These are phyloP conservation scores for Falco biarmicus DNA, from an alignment of 2,797 vertebrate species.

Conservation along the genomic window DNA sequence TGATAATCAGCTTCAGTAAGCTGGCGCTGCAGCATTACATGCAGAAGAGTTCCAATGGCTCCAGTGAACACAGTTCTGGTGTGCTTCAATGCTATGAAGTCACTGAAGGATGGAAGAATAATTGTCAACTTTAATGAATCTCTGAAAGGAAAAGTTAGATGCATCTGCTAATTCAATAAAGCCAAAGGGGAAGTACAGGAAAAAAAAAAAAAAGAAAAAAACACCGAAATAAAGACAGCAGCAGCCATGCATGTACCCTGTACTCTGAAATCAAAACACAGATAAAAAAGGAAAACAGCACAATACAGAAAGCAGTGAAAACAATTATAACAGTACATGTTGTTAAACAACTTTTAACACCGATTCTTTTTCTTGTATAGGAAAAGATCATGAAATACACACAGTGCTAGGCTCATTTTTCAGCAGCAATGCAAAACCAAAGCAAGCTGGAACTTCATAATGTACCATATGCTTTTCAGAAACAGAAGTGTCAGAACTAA, in stretches of 20 bases:
- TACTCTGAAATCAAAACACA: background rate
- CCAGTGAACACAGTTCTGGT: background rate
- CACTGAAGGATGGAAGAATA: constrained; percentile 38
- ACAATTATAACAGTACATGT: background rate
- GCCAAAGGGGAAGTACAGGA: background rate
- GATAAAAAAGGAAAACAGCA: background rate
- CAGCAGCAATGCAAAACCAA: constrained; percentile 15
- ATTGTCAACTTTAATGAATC: background rate
- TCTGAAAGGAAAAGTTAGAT: background rate
- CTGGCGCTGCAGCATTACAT: background rate
- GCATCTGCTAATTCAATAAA: background rate
- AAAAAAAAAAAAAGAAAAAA: too few species aligned
- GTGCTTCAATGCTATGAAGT: background rate
- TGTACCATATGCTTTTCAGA: constrained; percentile 38
- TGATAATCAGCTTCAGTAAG: background rate
- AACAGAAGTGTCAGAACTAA: background rate
- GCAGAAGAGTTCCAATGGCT: background rate
- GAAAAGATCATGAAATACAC: constrained; percentile 7
- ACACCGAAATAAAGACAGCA: background rate
- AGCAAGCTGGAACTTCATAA: constrained; percentile 21
- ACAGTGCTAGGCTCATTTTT: constrained; percentile 7
- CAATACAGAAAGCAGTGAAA: background rate
- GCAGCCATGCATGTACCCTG: background rate
- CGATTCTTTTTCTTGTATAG: background rate
- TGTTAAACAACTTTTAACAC: background rate